Base-by-base conservation (phyloP, 2,113 vertebrate genomes). In the Chlorodrepanis virens region DNA sequence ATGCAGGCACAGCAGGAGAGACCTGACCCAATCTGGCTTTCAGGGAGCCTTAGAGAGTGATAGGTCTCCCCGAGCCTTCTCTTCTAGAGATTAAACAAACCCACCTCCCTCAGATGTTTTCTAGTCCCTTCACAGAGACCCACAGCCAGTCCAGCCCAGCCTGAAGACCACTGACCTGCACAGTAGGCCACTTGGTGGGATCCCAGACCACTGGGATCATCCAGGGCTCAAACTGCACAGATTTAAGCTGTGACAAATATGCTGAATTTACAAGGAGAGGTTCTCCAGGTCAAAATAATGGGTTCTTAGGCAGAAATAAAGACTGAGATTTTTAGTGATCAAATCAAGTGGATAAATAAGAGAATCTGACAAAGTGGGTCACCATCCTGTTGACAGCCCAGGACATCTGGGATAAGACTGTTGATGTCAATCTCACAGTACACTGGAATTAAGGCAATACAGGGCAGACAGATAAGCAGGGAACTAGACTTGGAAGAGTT, bases 11-110 rank as follows among this genome's bases (percentile, higher is more conserved):
- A 0, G 33, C 19, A 82, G 45, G 14, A 39, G 33, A 45, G 20
- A n/a, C 13, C 2, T 0, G 16, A 2, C 28, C n/a, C 0, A 0
- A 16, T 13, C 20, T 15, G 45, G 40, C 60, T 16, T 47, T 47
- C 39, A 13, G n/a, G 29, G 14, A 40, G 24, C 5, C 2, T 0
- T 4, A n/a, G 28, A 39, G 33, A 53, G 23, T 16, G 9, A 25
- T 45, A 31, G 19, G 3, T 28, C 3, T 4, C 23, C 11, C 23
- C 1, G 0, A 14, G 33, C 37, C 9, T 47, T 27, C 40, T 69
- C 47, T 54, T 61, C 40, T 18, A 22, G 35, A 61, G 5, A 35
- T 10, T 22, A 31, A 47, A 47, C 12, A 83, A 40, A 3, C 6
- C 23, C n/a, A 60, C 0, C 5, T 47, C 40, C 14, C 25, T 83